Evolutionary conservation across 2,113 vertebrate genomes (phyloP), one percentile per base, ranked within the genome.

Genomic region (Ranitomeya variabilis): DNA sequence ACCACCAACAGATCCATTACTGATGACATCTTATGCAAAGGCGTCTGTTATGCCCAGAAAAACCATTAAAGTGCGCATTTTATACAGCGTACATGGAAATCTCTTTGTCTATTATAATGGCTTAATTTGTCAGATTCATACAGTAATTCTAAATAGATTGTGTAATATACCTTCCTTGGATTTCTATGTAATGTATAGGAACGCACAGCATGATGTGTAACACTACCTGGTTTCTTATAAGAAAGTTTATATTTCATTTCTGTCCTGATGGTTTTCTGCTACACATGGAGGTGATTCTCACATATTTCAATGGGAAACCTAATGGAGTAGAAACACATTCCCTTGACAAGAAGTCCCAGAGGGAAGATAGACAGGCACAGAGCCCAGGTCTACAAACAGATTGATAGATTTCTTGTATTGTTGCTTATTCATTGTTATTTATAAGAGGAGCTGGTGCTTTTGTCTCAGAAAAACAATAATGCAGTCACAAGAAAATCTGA

Each of bases 251-350:
- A 91, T 91, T 94, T 94, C 91, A 87, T 93, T 93, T 92, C 89
- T 90, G 90, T 91, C 85, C 90, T 51, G 66, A 88, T 69, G 37
- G 76, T 84, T 91, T 91, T 91, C 90, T 91, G 86, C 85, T 88
- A 92, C 91, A 91, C 74, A 89, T 90, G 80, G 90, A 91, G 91
- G 91, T 55, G 91, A 92, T 92, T 91, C 80, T 74, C 90, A 26
- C 89, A 80, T 92, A 90, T 91, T 93, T 92, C 91, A 89, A 88
- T 54, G 26, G 90, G 89, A 74, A 67, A 90, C 62, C 91, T 91
- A 95, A 95, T 93, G 93, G 91, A 84, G 87, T 92, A 92, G 91
- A 94, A 93, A 94, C 66, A 86, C 69, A 86, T 89, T 90, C 91
- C 86, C 89, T 85, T 0, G 4, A 85, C 21, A 69, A 86, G 8